A percentile compares a stretch with the other conserved stretches of the same genome.
These are phyloP conservation scores for Addax nasomaculatus DNA, from an alignment of 2,113 vertebrate species.

Conservation along the genomic window DNA sequence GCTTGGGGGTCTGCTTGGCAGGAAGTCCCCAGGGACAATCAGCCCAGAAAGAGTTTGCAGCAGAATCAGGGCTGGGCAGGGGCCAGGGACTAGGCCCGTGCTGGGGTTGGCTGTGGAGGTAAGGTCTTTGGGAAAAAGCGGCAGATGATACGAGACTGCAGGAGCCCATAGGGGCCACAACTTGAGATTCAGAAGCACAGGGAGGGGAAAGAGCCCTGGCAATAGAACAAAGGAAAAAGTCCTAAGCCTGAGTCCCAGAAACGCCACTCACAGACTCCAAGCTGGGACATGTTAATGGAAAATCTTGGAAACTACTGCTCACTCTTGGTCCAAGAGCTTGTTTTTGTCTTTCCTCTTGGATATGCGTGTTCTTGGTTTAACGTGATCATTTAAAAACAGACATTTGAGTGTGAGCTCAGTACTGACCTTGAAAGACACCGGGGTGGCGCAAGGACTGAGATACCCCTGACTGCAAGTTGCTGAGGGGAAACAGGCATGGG, in stretches of 20 bases:
- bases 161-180: fast-evolving
- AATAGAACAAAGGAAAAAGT: fast-evolving
- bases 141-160: neutral
- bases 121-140: fast-evolving
- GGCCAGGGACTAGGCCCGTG: fast-evolving
- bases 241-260: neutral
- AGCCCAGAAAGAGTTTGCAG: neutral
- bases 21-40: neutral
- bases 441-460: fast-evolving
- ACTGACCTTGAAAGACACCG: neutral
- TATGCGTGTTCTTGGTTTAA: neutral
- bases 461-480: neutral
- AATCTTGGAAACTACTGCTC: neutral
- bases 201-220: neutral
- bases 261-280: fast-evolving
- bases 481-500: neutral
- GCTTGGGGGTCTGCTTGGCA: neutral
- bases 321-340: neutral
- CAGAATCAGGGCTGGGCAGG: neutral
- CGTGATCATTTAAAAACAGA: neutral
- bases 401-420: neutral
- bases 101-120: neutral
- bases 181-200: neutral
- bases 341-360: neutral
- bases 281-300: neutral